These are phyloP conservation scores for Etia nguti DNA, from an alignment of 2,113 vertebrate genomes.

Conservation along the genomic window DNA sequence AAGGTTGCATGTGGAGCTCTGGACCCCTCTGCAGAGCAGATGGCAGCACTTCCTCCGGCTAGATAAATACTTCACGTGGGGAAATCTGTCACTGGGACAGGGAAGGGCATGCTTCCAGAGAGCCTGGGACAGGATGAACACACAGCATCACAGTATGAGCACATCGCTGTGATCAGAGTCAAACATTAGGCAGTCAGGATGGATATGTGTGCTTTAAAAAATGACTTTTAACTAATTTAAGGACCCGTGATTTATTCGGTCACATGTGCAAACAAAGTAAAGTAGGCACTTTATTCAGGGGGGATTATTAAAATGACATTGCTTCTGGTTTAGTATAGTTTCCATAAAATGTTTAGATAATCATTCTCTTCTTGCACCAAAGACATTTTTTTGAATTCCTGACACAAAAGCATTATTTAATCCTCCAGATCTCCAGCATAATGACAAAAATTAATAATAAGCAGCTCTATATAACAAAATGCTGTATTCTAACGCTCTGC, in stretches of 20 bases:
- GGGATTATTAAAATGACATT: background rate
- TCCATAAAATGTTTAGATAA: background rate
- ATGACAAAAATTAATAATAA: background rate
- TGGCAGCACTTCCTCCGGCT: slow-evolving; percentile 64
- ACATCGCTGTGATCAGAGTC: background rate
- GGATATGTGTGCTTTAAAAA: background rate
- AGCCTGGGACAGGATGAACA: slow-evolving; percentile 10
- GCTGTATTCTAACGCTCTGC: rapidly evolving
- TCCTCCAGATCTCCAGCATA: background rate
- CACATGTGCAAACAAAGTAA: background rate
- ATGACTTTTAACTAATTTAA: background rate
- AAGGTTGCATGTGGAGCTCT: slow-evolving; percentile 33
- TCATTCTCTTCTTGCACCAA: background rate
- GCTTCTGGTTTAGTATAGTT: background rate
- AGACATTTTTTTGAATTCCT: background rate
- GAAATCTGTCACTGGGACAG: slow-evolving; percentile 54
- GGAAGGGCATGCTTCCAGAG: slow-evolving; percentile 46
- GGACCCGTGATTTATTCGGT: background rate
- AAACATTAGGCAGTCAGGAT: background rate
- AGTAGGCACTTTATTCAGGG: background rate
- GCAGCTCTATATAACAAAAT: background rate
- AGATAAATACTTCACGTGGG: slow-evolving; percentile 61
- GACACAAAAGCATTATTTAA: background rate
- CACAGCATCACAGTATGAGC: background rate
- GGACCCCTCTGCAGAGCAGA: slow-evolving; percentile 57